Evolutionary conservation across 1,140 invertebrate species (phyloP), one percentile per base, ranked within the genome.

Genomic region (Chironomus tepperi): DNA sequence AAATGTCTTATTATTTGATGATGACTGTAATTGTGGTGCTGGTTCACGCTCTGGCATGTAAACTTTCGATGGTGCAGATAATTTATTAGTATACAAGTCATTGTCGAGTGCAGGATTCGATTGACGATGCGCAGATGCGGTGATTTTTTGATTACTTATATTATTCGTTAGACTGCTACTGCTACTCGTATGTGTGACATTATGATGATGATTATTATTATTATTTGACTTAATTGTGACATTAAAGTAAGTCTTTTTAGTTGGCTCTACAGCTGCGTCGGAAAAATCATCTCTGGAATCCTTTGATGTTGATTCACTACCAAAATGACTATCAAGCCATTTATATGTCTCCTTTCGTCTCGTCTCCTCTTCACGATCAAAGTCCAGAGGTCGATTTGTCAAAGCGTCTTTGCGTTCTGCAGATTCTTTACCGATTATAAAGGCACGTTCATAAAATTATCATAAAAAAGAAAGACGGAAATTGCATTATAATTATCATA

Each of bases 251-350:
- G 86, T 89, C 16, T 88, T 88, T 76, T 87, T 88, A 15, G 88
- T 88, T 2, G 87, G 85, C 75, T 87, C 87, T 75, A 87, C 84
- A 75, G 85, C 84, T 2, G 83, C 84, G 24, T 83, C 83, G 15
- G 83, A 83, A 15, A 84, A 85, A 7, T 84, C 82, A 15, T 87
- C 84, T 6, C 87, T 80, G 0, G 88, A 89, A 74, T 90, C 90
- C 70, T 89, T 89, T 0, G 91, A 93, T 0, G 90, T 91, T 1
- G 91, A 93, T 73, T 93, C 93, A 80, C 92, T 94, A 64, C 93
- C 93, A 78, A 95, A 96, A 79, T 96, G 94, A 78, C 90, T 90
- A 77, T 95, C 93, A 15, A 95, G 83, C 93, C 92, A 97, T 82
- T 91, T 94, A 77, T 89, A 92, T 0, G 92, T 97, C 85, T 93